Evolutionary conservation across 2,797 vertebrate species (phyloP).

Genomic region (Bradypodion ventrale): DNA sequence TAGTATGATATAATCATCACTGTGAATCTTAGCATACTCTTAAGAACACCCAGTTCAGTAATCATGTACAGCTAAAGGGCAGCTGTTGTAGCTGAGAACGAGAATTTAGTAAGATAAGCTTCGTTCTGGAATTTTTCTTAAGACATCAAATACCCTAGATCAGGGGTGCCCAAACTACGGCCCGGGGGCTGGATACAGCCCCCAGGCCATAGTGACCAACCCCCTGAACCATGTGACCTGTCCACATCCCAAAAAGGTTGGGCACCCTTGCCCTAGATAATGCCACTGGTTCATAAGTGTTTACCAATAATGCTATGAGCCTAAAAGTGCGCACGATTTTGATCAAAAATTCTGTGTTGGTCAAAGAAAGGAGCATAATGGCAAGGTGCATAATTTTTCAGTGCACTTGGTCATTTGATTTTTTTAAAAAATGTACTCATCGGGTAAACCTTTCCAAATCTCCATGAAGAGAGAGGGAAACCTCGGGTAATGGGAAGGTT

Average conservation of each 20-base stretch:
- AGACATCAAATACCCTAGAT: no score
- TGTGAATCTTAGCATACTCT: background rate
- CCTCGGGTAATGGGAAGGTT: no score
- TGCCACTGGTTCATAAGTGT: background rate
- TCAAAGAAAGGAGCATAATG: background rate
- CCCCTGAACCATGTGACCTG: no score
- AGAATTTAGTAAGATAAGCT: background rate
- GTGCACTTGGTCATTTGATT: background rate
- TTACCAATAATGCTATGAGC: background rate
- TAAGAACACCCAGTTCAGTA: background rate
- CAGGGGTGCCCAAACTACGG: no score
- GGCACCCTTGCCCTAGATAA: background rate
- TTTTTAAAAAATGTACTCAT: background rate
- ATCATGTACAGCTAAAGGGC: background rate
- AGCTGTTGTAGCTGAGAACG: background rate
- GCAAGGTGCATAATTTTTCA: background rate
- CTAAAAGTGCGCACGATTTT: background rate
- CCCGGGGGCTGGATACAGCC: no score
- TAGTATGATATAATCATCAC: background rate
- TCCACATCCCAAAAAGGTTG: no score
- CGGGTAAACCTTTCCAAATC: no score
- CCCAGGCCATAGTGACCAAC: no score
- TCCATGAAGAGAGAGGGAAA: no score
- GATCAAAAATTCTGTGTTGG: background rate
- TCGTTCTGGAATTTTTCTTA: constrained; percentile 13